Conservation (phyloP, 2,888 invertebrate species). For the Troilus luridus region DNA sequence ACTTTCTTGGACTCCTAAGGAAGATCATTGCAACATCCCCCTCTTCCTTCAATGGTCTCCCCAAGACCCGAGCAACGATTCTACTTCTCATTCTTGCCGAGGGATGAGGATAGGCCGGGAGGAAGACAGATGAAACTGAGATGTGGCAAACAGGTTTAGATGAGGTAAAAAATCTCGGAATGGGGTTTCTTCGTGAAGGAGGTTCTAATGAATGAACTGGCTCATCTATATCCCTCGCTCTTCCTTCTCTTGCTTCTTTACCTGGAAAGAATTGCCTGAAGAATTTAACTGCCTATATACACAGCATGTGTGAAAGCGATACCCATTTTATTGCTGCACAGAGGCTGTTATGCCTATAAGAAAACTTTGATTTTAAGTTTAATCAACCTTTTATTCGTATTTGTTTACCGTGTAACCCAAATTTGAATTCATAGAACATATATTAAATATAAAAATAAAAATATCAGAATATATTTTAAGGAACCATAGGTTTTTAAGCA, state of each 20-base stretch:
- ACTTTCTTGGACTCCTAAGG: neutral
- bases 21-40: neutral
- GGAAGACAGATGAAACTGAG: constrained; percentile 40
- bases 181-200: constrained; percentile 45
- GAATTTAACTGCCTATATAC: constrained; percentile 21
- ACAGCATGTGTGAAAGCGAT: constrained; percentile 5
- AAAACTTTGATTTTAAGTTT: neutral
- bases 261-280: constrained; percentile 15
- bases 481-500: too few species aligned
- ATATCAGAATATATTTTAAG: too few species aligned
- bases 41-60: neutral
- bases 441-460: neutral
- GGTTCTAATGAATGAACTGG: constrained; percentile 48
- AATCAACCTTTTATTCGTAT: neutral
- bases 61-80: neutral
- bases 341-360: neutral
- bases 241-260: constrained; percentile 26
- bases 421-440: neutral
- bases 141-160: constrained; percentile 42
- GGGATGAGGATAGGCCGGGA: neutral
- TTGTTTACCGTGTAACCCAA: neutral
- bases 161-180: constrained; percentile 46
- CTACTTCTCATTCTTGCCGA: neutral
- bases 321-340: neutral
- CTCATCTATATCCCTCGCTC: constrained; percentile 25